Percentiles rank a stretch among this genome's conserved stretches.
phyloP scores from a whole-genome alignment of 2,888 invertebrate species.

The Thecophora atra region DNA sequence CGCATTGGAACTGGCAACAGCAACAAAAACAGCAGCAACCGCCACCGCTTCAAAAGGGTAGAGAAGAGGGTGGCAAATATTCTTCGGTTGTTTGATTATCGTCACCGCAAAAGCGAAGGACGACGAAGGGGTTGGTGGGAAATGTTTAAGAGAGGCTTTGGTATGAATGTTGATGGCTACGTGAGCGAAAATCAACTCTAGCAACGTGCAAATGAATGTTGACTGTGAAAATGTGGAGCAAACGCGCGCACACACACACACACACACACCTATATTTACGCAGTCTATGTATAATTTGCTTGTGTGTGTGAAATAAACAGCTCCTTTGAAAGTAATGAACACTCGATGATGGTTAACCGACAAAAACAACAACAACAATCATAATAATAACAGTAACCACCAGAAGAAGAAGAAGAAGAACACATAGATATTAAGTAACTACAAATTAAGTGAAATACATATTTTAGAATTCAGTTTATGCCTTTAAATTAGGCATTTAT shows the following conservation, averaged over 20 bases:
- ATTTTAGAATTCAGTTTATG: too few relatives aligned
- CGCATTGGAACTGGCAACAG: background rate
- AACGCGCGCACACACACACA: background rate
- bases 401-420: background rate
- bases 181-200: conserved; percentile 23
- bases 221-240: background rate
- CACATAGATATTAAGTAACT: too few relatives aligned
- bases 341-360: conserved; percentile 22
- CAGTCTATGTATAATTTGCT: background rate
- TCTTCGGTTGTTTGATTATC: background rate
- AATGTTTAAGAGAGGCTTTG: too few relatives aligned
- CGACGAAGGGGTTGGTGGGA: too few relatives aligned
- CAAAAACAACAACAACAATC: background rate
- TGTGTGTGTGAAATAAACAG: conserved; percentile 6
- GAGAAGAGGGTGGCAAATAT: background rate
- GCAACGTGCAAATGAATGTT: background rate
- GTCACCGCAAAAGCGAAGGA: too few relatives aligned
- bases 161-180: background rate
- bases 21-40: background rate
- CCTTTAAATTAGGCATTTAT: too few relatives aligned
- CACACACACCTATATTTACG: background rate
- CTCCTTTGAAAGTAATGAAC: conserved; percentile 17
- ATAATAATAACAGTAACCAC: background rate
- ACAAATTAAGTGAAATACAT: too few relatives aligned
- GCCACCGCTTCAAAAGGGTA: background rate